These are phyloP conservation scores for Rallus limicola DNA, from an alignment of 2,113 vertebrate species.

Conservation along the genomic window DNA sequence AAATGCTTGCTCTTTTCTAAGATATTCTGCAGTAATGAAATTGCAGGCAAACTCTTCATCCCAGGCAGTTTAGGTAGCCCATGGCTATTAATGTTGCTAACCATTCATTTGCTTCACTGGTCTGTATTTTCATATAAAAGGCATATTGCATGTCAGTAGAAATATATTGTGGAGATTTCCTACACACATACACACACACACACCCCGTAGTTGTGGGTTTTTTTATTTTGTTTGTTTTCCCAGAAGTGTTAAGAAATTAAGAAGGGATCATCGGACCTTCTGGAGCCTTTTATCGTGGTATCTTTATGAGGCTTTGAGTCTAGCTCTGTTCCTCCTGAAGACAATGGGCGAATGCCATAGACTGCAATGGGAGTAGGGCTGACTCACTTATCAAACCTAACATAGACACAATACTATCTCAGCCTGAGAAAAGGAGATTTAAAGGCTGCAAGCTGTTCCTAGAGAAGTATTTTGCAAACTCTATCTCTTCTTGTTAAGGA, in stretches of 20 bases:
- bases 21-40: background rate
- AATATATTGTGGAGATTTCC: background rate
- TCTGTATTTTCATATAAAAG: background rate
- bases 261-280: background rate
- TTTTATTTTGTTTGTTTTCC: no score
- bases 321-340: background rate
- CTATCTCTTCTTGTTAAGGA: conserved; percentile 37
- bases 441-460: background rate
- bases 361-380: background rate
- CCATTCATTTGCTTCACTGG: background rate
- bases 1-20: conserved; percentile 9
- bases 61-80: background rate
- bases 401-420: background rate
- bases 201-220: accelerated
- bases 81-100: background rate
- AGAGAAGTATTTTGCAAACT: conserved; percentile 35
- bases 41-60: background rate
- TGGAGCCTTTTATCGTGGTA: background rate
- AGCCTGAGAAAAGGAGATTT: conserved; percentile 14
- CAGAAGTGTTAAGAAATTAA: conserved; percentile 5
- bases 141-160: background rate
- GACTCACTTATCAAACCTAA: background rate
- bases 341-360: background rate
- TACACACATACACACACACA: no score
- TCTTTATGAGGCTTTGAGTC: background rate